phyloP scores from a whole-genome alignment of 30 jellyfish, hydroid and myxozoan species.

The Aurelia aurita region DNA sequence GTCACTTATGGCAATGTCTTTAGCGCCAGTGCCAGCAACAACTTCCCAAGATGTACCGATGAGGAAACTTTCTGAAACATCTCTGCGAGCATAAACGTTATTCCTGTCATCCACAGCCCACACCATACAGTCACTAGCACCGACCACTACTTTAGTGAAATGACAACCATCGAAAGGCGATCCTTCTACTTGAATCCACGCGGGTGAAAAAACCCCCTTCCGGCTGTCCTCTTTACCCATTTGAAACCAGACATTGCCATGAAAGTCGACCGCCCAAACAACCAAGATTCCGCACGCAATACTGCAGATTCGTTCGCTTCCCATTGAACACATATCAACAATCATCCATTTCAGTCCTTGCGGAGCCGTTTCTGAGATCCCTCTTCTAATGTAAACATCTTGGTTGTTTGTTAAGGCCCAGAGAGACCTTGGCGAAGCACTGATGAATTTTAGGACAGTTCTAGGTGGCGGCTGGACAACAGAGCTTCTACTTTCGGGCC shows the following conservation, averaged over 20 bases:
- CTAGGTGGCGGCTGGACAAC: constrained; percentile 95
- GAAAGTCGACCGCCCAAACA: constrained; percentile 99
- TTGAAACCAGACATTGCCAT: constrained; percentile 99
- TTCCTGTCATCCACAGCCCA: constrained; percentile 99
- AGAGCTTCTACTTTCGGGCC: constrained; percentile 83
- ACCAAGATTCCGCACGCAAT: constrained; percentile 88
- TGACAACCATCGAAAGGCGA: constrained; percentile 98
- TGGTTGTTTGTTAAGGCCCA: constrained; percentile 95
- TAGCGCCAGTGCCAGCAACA: constrained; percentile 96
- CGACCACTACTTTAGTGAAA: constrained; percentile 90
- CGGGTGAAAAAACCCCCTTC: constrained; percentile 81
- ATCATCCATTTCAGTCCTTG: constrained; percentile 96
- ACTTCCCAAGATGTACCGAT: constrained; percentile 98
- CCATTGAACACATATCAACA: constrained; percentile 94
- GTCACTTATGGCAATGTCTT: constrained; percentile 92
- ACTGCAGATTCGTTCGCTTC: constrained; percentile 80
- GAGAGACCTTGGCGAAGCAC: constrained; percentile 90
- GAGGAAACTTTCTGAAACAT: constrained; percentile 92
- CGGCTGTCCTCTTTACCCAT: constrained; percentile 92
- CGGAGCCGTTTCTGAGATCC: constrained; percentile 92
- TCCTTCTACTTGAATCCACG: constrained; percentile 98
- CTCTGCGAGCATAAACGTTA: constrained; percentile 93
- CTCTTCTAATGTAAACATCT: constrained; percentile 91
- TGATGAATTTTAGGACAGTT: constrained; percentile 85
- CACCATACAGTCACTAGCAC: constrained; percentile 86